Evolutionary conservation across 1,140 invertebrate species (phyloP).

Genomic region (Spodoptera frugiperda): DNA sequence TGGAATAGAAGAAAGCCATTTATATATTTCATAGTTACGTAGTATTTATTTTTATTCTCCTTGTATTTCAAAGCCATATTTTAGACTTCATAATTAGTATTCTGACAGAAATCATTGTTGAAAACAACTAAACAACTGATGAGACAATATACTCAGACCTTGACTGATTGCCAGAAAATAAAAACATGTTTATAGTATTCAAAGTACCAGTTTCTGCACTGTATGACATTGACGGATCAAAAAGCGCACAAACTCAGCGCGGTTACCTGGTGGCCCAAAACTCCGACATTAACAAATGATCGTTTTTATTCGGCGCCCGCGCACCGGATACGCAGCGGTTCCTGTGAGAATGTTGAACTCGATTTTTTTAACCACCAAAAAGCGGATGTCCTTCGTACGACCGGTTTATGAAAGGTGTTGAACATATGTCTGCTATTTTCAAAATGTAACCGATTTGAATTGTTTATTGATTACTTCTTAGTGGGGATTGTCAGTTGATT

Average conservation of each 20-base stretch:
- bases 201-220: constrained; percentile 19
- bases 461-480: constrained; percentile 47
- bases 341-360: constrained; percentile 84
- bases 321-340: constrained; percentile 82
- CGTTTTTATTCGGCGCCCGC: constrained; percentile 79
- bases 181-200: background rate
- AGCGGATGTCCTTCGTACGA: constrained; percentile 85
- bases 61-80: too few species aligned
- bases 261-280: constrained; percentile 64
- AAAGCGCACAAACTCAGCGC: constrained; percentile 47
- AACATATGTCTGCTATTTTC: constrained; percentile 81
- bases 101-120: too few species aligned
- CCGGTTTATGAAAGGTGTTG: constrained; percentile 85
- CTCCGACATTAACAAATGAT: constrained; percentile 79
- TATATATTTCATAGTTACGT: too few species aligned
- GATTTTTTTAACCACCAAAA: constrained; percentile 83
- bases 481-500: constrained; percentile 27
- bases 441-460: constrained; percentile 55
- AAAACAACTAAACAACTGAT: too few species aligned
- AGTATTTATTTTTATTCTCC: too few species aligned
- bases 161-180: too few species aligned
- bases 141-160: too few species aligned
- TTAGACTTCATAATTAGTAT: too few species aligned
- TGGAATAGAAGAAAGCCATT: too few species aligned
- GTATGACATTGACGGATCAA: constrained; percentile 54